A percentile compares a stretch with the other conserved stretches of the same genome.
Evolutionary conservation across 2,113 vertebrate species (phyloP).

Genomic region (Gambusia affinis): DNA sequence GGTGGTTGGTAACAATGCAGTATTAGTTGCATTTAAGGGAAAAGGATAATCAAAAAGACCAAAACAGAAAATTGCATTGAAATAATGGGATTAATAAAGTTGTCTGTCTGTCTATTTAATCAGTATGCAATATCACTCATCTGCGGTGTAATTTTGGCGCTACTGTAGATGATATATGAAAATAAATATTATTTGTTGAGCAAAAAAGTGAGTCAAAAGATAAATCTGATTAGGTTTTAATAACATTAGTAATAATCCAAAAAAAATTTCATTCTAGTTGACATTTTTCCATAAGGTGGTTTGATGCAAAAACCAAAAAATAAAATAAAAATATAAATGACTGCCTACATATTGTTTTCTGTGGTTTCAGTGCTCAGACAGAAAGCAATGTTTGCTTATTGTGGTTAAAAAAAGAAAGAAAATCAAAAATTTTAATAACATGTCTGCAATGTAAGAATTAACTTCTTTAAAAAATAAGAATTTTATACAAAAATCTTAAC

Average conservation of each 20-base stretch:
- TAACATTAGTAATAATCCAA: neutral
- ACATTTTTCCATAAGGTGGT: neutral
- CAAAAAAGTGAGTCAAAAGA: neutral
- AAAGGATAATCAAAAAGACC: neutral
- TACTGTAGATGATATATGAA: too few relatives aligned
- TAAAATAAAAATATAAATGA: neutral
- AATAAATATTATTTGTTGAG: neutral
- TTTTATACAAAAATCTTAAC: too few relatives aligned
- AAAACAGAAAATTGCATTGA: neutral
- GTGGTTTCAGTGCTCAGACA: neutral
- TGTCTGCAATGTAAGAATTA: neutral
- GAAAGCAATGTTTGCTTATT: neutral
- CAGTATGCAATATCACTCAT: too few relatives aligned
- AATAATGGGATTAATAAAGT: too few relatives aligned
- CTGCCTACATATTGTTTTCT: neutral
- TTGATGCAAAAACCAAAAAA: neutral
- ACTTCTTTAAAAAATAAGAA: neutral
- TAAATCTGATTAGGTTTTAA: neutral
- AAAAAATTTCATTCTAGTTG: neutral
- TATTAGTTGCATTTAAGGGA: too few relatives aligned
- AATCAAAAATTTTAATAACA: neutral
- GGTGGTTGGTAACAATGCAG: neutral
- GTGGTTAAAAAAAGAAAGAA: neutral
- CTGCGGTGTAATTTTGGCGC: too few relatives aligned
- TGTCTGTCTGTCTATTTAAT: too few relatives aligned